phyloP scores from a whole-genome alignment of 2,797 vertebrate species.

The Trachops cirrhosus region DNA sequence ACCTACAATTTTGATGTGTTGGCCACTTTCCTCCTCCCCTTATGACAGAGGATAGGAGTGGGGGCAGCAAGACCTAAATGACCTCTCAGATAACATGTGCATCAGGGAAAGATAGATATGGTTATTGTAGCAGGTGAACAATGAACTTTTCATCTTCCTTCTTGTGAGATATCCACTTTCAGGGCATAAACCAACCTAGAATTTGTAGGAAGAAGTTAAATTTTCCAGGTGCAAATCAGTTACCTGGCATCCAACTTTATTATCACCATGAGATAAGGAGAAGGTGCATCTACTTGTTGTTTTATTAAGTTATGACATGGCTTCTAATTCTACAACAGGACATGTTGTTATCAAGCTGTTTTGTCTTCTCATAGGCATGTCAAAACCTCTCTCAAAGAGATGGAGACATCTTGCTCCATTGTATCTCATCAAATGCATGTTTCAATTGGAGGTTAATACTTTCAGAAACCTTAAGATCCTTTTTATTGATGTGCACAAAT shows the following conservation, averaged over 20 bases:
- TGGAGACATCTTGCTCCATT: not conserved
- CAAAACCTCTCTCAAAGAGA: not conserved
- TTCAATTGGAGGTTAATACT: not conserved
- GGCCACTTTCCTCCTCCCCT: not conserved
- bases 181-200: not conserved
- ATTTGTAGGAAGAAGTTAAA: not conserved
- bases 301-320: not conserved
- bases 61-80: not conserved
- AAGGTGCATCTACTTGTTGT: not conserved
- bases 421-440: not conserved
- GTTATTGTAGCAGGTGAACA: not conserved
- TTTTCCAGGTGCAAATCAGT: not conserved
- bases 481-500: constrained; percentile 18
- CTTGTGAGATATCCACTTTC: not conserved
- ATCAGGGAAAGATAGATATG: not conserved
- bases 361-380: not conserved
- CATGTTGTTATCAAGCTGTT: not conserved
- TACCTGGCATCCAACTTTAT: not conserved
- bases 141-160: not conserved
- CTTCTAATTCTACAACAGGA: not conserved
- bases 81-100: not conserved
- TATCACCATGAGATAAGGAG: not conserved
- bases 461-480: not conserved
- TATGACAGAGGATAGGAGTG: fast-evolving
- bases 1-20: not conserved